A percentile compares a stretch with the other conserved stretches of the same genome.
phyloP scores from a whole-genome alignment of 2,797 vertebrate genomes.

The Heterohyrax brucei region DNA sequence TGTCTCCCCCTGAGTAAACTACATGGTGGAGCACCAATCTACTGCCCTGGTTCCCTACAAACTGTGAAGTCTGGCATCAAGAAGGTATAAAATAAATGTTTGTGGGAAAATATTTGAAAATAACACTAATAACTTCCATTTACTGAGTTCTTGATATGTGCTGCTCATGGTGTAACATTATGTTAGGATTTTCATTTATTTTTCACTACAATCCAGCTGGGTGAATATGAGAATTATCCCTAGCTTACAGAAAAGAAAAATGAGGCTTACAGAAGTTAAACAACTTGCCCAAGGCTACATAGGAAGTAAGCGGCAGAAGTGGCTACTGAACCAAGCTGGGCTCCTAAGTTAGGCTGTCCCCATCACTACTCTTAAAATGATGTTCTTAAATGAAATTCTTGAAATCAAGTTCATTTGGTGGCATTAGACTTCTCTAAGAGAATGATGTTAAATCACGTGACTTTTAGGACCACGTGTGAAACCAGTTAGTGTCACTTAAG shows the following conservation, averaged over 20 bases:
- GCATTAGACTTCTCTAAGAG: not conserved
- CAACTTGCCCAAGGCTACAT: not conserved
- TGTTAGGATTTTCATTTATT: not conserved
- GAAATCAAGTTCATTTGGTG: too few species aligned
- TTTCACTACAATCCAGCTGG: not conserved
- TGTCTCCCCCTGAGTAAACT: constrained; percentile 27
- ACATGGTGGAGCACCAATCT: not conserved
- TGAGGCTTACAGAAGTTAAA: not conserved
- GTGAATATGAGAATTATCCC: not conserved
- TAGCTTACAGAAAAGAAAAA: not conserved
- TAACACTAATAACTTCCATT: not conserved
- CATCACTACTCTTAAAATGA: not conserved
- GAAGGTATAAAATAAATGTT: not conserved
- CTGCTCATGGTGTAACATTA: not conserved
- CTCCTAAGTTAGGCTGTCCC: not conserved
- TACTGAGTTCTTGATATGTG: not conserved
- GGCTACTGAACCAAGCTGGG: not conserved
- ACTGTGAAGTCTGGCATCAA: not conserved
- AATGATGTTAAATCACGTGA: not conserved
- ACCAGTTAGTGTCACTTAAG: not conserved
- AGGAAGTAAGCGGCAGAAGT: not conserved
- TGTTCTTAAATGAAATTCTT: not conserved
- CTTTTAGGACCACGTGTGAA: not conserved
- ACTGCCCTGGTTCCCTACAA: not conserved
- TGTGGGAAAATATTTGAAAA: constrained; percentile 25